phyloP scores from a whole-genome alignment of 2,113 vertebrate genomes.

The Pomatorhinus ruficollis region DNA sequence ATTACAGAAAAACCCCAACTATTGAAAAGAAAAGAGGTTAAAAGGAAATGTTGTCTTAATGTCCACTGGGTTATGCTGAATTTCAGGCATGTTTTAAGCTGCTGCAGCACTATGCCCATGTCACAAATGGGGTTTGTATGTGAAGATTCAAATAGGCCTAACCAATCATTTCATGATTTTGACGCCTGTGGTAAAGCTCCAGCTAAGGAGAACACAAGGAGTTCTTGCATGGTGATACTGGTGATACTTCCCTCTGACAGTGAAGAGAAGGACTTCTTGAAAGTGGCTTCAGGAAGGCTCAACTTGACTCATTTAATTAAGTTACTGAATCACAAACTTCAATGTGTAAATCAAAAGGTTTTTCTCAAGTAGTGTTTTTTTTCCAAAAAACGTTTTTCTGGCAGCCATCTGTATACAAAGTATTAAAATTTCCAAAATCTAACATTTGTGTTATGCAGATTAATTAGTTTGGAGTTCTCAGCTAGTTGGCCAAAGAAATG shows the following conservation, averaged over 20 bases:
- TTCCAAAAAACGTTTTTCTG: not conserved
- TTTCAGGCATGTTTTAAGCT: not conserved
- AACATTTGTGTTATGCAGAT: not conserved
- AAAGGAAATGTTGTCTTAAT: not conserved
- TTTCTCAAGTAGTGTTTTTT: not conserved
- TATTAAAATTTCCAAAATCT: not conserved
- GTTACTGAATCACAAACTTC: not conserved
- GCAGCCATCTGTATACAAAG: not conserved
- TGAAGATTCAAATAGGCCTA: not conserved
- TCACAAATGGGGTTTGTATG: not conserved
- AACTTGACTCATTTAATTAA: not conserved
- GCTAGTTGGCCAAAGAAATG: not conserved
- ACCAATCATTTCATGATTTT: not conserved
- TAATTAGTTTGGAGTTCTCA: not conserved
- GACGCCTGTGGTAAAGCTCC: not conserved
- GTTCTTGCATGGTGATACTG: not conserved
- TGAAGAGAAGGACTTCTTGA: not conserved
- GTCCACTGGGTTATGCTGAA: not conserved
- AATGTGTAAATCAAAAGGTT: not conserved
- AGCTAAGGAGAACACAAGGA: not conserved
- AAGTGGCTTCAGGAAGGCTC: not conserved
- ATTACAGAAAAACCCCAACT: not conserved
- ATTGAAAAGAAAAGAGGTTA: not conserved
- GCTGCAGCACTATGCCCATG: not conserved
- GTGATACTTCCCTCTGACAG: not conserved